phyloP scores from a whole-genome alignment of 2,797 vertebrate genomes.

The Hemibagrus guttatus region DNA sequence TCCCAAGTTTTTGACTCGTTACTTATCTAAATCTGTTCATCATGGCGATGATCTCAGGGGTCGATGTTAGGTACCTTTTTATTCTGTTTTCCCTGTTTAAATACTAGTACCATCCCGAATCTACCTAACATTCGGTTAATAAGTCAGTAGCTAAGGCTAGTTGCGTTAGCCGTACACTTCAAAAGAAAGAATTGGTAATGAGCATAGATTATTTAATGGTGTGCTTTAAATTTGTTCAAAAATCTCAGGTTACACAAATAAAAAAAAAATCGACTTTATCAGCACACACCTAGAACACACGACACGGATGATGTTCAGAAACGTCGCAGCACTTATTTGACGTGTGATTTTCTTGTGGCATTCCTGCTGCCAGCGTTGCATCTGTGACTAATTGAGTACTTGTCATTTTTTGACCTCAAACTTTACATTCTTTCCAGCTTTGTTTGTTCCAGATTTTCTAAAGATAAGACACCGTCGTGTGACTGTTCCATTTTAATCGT shows the following conservation, averaged over 20 bases:
- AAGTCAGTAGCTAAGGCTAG: neutral
- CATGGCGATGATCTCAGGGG: constrained; percentile 5
- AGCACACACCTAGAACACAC: neutral
- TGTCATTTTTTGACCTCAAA: constrained; percentile 1
- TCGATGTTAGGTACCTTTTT: neutral
- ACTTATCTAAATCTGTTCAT: neutral
- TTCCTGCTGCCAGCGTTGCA: neutral
- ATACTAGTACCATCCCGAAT: neutral
- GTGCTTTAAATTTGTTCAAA: neutral
- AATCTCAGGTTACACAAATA: neutral
- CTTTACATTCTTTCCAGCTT: neutral
- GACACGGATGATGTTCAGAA: neutral
- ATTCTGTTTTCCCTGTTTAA: neutral
- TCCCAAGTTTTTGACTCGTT: neutral
- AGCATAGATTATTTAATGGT: neutral
- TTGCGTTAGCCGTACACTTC: neutral
- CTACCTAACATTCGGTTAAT: neutral
- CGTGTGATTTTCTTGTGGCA: neutral
- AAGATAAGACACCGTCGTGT: neutral
- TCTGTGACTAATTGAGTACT: constrained; percentile 5
- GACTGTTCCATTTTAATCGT: constrained; percentile 9
- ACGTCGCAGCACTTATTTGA: neutral
- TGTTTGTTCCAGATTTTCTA: constrained; percentile 6
- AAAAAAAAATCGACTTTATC: neutral
- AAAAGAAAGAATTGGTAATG: neutral